Conservation (phyloP, 2,888 invertebrate genomes). For the Acanthococcus lagerstroemiae region DNA sequence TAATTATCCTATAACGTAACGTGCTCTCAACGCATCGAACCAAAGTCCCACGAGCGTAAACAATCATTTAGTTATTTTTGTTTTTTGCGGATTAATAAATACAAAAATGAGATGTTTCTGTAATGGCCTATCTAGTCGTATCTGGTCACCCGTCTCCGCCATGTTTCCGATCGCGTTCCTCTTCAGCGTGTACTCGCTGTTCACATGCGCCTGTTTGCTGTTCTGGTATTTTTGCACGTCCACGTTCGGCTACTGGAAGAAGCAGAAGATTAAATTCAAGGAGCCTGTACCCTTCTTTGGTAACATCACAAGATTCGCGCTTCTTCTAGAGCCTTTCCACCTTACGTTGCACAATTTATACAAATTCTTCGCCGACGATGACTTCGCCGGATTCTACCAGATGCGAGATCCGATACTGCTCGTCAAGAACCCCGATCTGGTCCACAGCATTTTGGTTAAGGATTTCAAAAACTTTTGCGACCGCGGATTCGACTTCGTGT, state of each 20-base stretch:
- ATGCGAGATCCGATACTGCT: conserved; percentile 30
- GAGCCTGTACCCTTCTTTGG: conserved; percentile 43
- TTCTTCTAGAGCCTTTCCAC: neutral
- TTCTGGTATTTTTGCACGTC: conserved; percentile 36
- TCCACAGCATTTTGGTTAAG: conserved; percentile 33
- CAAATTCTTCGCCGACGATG: conserved; percentile 34
- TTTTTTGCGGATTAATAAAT: too few relatives aligned
- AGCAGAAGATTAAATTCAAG: conserved; percentile 41
- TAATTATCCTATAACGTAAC: too few relatives aligned
- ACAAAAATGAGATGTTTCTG: too few relatives aligned
- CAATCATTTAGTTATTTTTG: too few relatives aligned
- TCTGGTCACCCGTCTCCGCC: too few relatives aligned
- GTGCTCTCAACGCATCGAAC: too few relatives aligned
- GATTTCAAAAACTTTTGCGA: conserved; percentile 35
- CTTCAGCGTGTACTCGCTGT: neutral
- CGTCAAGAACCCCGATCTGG: conserved; percentile 28
- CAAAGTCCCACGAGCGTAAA: too few relatives aligned
- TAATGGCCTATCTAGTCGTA: too few relatives aligned
- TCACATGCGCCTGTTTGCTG: neutral
- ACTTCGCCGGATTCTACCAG: conserved; percentile 32
- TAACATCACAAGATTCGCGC: conserved; percentile 36
- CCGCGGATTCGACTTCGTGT: conserved; percentile 28
- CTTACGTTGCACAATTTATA: conserved; percentile 14
- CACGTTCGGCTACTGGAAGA: conserved; percentile 43
- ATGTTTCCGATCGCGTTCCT: too few relatives aligned